Conservation (phyloP, 2,888 invertebrate genomes). For the Ophioninae sp. region DNA sequence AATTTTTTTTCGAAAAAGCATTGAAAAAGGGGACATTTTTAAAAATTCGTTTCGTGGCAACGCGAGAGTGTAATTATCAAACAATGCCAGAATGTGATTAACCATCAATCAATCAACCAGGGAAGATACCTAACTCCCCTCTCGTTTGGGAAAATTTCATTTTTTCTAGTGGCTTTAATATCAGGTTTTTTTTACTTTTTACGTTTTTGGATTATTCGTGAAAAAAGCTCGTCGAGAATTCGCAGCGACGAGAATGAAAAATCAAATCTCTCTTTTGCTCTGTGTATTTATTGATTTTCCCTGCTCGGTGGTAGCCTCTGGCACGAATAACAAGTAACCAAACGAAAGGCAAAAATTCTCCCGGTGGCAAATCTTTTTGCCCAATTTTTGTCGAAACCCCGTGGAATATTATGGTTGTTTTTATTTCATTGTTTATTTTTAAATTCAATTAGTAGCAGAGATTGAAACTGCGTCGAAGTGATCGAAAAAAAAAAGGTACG, state of each 20-base stretch:
- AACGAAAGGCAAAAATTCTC: not conserved
- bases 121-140: not conserved
- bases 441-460: not conserved
- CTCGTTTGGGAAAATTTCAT: not conserved
- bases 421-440: not conserved
- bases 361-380: not conserved
- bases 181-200: not conserved
- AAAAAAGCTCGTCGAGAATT: not conserved
- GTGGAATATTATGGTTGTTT: not conserved
- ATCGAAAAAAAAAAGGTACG: conserved; percentile 8
- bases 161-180: not conserved
- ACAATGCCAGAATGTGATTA: not conserved
- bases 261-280: not conserved
- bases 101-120: not conserved
- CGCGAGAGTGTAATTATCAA: too few relatives aligned
- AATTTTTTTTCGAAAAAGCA: too few relatives aligned
- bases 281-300: not conserved
- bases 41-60: too few relatives aligned
- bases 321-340: not conserved
- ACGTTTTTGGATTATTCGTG: not conserved
- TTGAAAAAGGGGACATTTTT: too few relatives aligned
- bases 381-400: not conserved
- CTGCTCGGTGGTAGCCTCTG: not conserved
- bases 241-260: not conserved
- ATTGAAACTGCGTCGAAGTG: not conserved